Conservation (phyloP, 2,113 vertebrate genomes). For the Platycercus adscitus region DNA sequence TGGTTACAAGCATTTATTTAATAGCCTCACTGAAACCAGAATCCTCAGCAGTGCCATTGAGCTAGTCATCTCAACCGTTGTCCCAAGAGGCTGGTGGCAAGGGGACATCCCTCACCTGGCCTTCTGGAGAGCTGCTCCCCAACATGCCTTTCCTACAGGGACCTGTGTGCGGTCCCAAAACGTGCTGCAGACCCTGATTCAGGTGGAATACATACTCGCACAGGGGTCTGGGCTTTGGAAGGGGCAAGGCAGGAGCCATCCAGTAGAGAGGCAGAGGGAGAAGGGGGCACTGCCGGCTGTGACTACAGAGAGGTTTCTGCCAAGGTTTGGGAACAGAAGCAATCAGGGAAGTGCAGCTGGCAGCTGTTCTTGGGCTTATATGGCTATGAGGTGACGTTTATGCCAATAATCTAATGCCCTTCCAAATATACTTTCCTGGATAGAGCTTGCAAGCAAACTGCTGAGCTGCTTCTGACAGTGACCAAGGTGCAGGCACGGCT, state of each 20-base stretch:
- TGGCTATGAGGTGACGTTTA: neutral
- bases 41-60: neutral
- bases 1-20: neutral
- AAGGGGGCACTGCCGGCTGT: neutral
- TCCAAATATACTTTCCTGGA: conserved; percentile 19
- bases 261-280: neutral
- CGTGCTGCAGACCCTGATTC: neutral
- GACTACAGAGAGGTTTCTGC: neutral
- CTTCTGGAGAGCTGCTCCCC: neutral
- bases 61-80: neutral
- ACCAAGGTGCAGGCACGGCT: rapidly evolving
- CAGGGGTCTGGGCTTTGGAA: rapidly evolving
- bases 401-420: neutral
- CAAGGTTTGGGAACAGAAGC: neutral
- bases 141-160: neutral
- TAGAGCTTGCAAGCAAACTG: neutral
- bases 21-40: neutral
- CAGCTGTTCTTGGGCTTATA: neutral
- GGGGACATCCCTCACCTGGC: neutral
- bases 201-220: neutral
- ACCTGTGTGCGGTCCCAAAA: neutral
- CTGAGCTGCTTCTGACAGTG: neutral
- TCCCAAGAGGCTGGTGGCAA: neutral
- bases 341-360: neutral
- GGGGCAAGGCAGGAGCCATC: rapidly evolving